phyloP scores from a whole-genome alignment of 2,888 invertebrate species.

The Agriopis aurantiaria region DNA sequence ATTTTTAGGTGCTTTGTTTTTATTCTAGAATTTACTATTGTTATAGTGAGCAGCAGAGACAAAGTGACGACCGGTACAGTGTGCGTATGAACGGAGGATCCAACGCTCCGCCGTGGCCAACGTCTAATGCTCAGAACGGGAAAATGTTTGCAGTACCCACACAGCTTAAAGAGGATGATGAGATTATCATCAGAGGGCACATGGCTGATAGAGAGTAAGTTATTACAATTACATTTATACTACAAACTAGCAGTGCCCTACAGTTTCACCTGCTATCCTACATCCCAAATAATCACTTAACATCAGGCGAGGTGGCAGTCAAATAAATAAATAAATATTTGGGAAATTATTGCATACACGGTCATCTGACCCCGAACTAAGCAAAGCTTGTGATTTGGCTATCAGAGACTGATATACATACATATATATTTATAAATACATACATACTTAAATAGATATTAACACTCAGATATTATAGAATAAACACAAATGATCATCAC shows the following conservation, averaged over 20 bases:
- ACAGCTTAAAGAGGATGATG: slow-evolving; percentile 17
- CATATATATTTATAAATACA: too few relatives aligned
- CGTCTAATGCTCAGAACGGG: slow-evolving; percentile 9
- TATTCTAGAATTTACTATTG: slow-evolving; percentile 12
- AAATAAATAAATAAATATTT: too few relatives aligned
- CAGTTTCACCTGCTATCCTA: too few relatives aligned
- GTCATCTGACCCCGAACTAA: too few relatives aligned
- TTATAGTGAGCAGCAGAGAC: slow-evolving; percentile 33
- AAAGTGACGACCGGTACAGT: slow-evolving; percentile 16
- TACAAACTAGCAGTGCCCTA: background rate
- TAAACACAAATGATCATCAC: too few relatives aligned
- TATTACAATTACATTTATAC: background rate
- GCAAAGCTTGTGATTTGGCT: too few relatives aligned
- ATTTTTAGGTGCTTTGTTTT: slow-evolving; percentile 9
- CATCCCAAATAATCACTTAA: too few relatives aligned
- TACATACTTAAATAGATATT: too few relatives aligned
- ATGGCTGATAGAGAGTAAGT: slow-evolving; percentile 34
- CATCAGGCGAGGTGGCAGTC: too few relatives aligned
- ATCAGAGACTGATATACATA: too few relatives aligned
- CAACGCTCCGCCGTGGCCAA: slow-evolving; percentile 22
- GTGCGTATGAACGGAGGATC: slow-evolving; percentile 28
- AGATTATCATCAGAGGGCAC: slow-evolving; percentile 23
- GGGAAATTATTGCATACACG: too few relatives aligned
- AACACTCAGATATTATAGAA: too few relatives aligned
- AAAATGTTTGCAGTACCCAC: slow-evolving; percentile 34